Conservation (phyloP, 2,888 invertebrate species). For the Hoplodrina ambigua region DNA sequence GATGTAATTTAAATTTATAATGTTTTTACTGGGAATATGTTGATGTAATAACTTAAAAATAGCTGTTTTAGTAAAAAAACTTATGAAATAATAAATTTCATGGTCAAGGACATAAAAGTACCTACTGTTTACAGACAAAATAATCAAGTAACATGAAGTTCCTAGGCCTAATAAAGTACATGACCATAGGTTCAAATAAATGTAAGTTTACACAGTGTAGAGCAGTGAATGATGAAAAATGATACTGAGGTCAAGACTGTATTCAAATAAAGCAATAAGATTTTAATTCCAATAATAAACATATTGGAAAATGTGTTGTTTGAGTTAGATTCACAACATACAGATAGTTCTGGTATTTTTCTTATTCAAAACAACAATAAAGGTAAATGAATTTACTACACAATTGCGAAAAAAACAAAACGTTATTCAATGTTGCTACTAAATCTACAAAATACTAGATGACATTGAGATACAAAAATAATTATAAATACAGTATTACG, state of each 20-base stretch:
- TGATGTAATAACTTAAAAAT: slow-evolving; percentile 11
- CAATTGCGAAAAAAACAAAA: neutral
- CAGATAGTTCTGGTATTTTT: neutral
- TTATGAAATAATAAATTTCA: slow-evolving; percentile 12
- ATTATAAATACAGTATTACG: slow-evolving; percentile 53
- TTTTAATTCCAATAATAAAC: slow-evolving; percentile 40
- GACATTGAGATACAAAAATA: slow-evolving; percentile 39
- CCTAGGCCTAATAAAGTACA: slow-evolving; percentile 27
- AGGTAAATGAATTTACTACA: neutral
- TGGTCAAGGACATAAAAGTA: slow-evolving; percentile 32
- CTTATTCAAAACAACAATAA: neutral
- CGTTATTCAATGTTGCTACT: neutral
- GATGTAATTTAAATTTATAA: too few relatives aligned
- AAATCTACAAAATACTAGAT: slow-evolving; percentile 15
- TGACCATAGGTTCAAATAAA: neutral
- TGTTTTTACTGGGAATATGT: neutral
- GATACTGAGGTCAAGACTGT: slow-evolving; percentile 21
- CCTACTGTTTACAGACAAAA: slow-evolving; percentile 4
- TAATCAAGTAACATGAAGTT: slow-evolving; percentile 1
- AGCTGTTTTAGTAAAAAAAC: neutral
- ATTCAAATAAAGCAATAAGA: neutral
- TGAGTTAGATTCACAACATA: neutral
- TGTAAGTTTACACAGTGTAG: neutral
- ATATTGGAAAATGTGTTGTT: slow-evolving; percentile 30
- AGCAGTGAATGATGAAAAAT: slow-evolving; percentile 20